phyloP scores from a whole-genome alignment of 2,113 vertebrate genomes.

The Dascyllus trimaculatus region DNA sequence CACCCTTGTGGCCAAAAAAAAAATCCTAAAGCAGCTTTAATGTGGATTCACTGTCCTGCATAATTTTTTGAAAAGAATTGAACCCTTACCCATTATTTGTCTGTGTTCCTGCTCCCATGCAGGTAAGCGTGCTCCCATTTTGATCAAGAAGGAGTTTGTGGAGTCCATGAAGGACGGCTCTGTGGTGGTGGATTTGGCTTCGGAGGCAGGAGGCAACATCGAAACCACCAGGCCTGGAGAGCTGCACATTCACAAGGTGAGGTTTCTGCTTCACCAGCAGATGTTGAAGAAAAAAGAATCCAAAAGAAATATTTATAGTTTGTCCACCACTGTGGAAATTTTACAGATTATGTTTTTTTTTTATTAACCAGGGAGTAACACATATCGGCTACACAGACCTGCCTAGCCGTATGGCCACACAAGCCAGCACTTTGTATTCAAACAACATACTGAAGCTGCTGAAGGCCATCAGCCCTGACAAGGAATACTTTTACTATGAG shows the following conservation, averaged over 20 bases:
- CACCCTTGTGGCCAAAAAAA: neutral
- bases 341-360: slow-evolving; percentile 9
- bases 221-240: slow-evolving; percentile 81
- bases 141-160: slow-evolving; percentile 80
- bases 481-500: slow-evolving; percentile 88
- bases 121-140: slow-evolving; percentile 76
- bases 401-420: slow-evolving; percentile 89
- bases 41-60: neutral
- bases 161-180: slow-evolving; percentile 81
- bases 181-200: slow-evolving; percentile 82
- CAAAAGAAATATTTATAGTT: neutral
- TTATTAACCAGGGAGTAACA: slow-evolving; percentile 86
- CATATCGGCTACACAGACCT: slow-evolving; percentile 87
- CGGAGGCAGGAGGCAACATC: slow-evolving; percentile 83
- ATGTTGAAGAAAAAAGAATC: neutral
- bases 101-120: slow-evolving; percentile 18
- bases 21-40: neutral
- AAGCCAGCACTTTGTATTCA: slow-evolving; percentile 90
- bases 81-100: neutral
- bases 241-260: slow-evolving; percentile 76
- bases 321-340: neutral
- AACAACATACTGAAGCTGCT: slow-evolving; percentile 91
- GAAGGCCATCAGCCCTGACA: slow-evolving; percentile 89
- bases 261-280: neutral
- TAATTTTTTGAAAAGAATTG: neutral